Evolutionary conservation across 2,888 invertebrate species (phyloP), one percentile per base, ranked within the genome.

Genomic region (Auanema freiburgensis): DNA sequence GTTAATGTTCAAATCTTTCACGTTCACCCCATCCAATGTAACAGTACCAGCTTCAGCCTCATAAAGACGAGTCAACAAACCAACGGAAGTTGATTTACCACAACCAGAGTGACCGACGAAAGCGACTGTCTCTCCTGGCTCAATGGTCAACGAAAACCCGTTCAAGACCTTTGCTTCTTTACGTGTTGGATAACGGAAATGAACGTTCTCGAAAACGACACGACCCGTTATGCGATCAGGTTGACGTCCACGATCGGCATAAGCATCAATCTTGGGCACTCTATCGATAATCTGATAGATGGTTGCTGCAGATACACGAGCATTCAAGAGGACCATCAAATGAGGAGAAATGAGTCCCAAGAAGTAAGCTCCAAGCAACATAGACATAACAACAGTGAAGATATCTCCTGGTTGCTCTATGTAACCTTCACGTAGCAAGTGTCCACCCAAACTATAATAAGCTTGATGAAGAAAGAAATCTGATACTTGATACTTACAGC

Each of bases 111-210:
- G 74, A 25, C 76, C 76, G 12, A 76, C 76, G 0, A 76, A 66
- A 46, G 76, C 76, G 1, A 76, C 74, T 3, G 76, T 69, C 54
- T 71, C 67, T 42, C 76, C 76, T 1, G 76, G 76, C 44, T 76
- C 68, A 42, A 74, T 66, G 43, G 56, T 59, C 12, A 76, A 58
- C 52, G 67, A 71, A 24, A 76, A 51, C 4, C 76, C 76, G 49
- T 71, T 71, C 46, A 76, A 59, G 25, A 76, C 72, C 62, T 62
- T 62, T n/a, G 62, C 62, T 25, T 62, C 62, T 57, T 59, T 65
- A 51, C 77, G 57, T 0, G 72, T 74, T 3, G 78, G 79, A 55
- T 78, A 80, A 0, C 77, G 63, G 66, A 80, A 80, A 49, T 74
- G 72, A 14, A 80, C 78, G 57, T 80, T 73, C 55, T 76, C 69